Conservation (phyloP, 2,888 invertebrate species). For the Netelia virgata region DNA sequence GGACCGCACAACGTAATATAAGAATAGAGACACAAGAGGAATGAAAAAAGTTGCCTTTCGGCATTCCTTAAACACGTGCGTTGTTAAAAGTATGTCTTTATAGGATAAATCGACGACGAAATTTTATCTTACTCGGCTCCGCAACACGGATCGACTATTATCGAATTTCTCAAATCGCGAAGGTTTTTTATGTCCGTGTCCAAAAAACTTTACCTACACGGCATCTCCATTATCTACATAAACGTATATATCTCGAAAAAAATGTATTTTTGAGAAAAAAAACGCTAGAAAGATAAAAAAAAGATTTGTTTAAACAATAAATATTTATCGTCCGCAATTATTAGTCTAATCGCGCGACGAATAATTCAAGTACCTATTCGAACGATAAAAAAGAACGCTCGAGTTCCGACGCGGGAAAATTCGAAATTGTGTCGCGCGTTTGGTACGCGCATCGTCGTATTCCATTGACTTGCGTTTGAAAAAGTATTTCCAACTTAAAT, state of each 20-base stretch:
- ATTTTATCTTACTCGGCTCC: not conserved
- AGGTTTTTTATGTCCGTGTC: not conserved
- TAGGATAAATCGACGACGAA: not conserved
- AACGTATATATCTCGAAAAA: not conserved
- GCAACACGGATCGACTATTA: not conserved
- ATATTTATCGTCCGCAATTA: too few species aligned
- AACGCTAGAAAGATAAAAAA: too few species aligned
- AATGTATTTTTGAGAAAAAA: too few species aligned
- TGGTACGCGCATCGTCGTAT: too few species aligned
- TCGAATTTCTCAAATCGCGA: not conserved
- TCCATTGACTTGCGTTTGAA: too few species aligned
- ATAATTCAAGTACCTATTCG: too few species aligned
- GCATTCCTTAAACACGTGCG: conserved; percentile 16
- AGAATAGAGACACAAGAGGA: not conserved
- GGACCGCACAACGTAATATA: not conserved
- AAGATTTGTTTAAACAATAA: too few species aligned
- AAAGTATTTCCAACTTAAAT: too few species aligned
- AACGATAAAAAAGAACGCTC: too few species aligned
- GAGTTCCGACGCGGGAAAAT: too few species aligned
- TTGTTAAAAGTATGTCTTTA: not conserved
- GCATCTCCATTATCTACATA: not conserved
- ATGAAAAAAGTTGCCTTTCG: not conserved
- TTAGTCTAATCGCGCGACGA: too few species aligned
- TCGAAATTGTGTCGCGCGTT: too few species aligned
- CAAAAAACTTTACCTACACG: not conserved